phyloP scores from a whole-genome alignment of 2,888 invertebrate genomes.

The Eupithecia subfuscata region DNA sequence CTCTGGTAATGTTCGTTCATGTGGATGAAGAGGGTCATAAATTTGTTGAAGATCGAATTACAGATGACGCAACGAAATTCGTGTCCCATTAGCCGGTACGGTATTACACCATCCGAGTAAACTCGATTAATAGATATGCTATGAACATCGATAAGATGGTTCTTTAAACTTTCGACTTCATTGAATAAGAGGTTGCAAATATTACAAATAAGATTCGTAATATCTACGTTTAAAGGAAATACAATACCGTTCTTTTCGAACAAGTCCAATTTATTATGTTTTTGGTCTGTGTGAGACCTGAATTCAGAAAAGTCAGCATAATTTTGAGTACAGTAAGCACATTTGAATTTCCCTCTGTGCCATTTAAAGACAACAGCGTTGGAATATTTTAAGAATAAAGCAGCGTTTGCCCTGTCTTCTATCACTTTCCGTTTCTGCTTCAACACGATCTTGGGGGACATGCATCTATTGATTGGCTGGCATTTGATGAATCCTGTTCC shows the following conservation, averaged over 20 bases:
- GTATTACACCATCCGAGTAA: slow-evolving; percentile 62
- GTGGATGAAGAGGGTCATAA: slow-evolving; percentile 62
- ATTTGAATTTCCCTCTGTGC: slow-evolving; percentile 67
- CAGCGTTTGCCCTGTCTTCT: slow-evolving; percentile 65
- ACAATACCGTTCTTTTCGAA: slow-evolving; percentile 55
- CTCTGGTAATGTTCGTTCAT: slow-evolving; percentile 77
- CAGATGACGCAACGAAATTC: slow-evolving; percentile 64
- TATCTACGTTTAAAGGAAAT: slow-evolving; percentile 66
- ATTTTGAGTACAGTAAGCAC: slow-evolving; percentile 62
- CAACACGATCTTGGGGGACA: slow-evolving; percentile 50
- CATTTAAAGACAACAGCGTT: slow-evolving; percentile 69
- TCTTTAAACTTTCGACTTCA: slow-evolving; percentile 56
- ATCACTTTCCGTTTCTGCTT: slow-evolving; percentile 56
- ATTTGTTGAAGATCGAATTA: slow-evolving; percentile 51
- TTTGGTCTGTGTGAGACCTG: slow-evolving; percentile 58
- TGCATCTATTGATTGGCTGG: slow-evolving; percentile 40
- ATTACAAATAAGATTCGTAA: slow-evolving; percentile 60
- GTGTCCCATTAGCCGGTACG: slow-evolving; percentile 60
- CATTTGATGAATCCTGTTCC: slow-evolving; percentile 43
- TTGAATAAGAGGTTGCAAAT: slow-evolving; percentile 51
- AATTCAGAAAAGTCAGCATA: slow-evolving; percentile 55
- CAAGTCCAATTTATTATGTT: slow-evolving; percentile 57
- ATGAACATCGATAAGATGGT: slow-evolving; percentile 58
- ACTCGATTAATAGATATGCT: slow-evolving; percentile 48
- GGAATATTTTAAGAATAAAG: slow-evolving; percentile 62